Conservation (phyloP, 2,797 vertebrate genomes). For the Capromys pilorides region DNA sequence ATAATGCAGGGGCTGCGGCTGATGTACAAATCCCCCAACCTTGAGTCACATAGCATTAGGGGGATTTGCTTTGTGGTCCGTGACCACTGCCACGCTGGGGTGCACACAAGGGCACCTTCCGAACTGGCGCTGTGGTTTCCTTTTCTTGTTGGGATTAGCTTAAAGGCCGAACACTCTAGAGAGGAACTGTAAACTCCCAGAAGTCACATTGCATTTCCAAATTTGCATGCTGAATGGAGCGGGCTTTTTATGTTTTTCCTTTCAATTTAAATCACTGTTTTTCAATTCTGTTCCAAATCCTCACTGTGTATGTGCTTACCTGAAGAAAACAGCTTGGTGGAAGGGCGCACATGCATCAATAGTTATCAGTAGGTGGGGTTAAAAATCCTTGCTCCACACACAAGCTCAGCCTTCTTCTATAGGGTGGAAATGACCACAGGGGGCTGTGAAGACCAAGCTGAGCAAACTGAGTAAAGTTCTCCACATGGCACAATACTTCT, state of each 20-base stretch:
- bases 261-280: background rate
- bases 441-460: background rate
- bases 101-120: rapidly evolving
- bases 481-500: background rate
- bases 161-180: background rate
- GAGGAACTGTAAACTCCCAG: background rate
- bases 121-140: rapidly evolving
- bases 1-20: background rate
- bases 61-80: slow-evolving; percentile 38
- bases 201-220: background rate
- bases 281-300: background rate
- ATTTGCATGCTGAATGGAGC: background rate
- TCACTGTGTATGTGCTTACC: background rate
- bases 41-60: slow-evolving; percentile 29
- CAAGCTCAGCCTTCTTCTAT: background rate
- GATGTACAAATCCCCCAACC: background rate
- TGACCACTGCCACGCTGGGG: background rate
- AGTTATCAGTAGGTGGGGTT: background rate
- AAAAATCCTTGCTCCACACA: background rate
- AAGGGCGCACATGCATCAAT: background rate
- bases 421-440: background rate
- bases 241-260: background rate
- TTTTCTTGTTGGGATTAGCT: slow-evolving; percentile 28
- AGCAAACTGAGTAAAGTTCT: background rate
- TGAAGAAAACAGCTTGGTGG: background rate